A percentile compares a stretch with the other conserved stretches of the same genome.
These are phyloP conservation scores for Urocyon cinereoargenteus DNA, from an alignment of 2,797 vertebrate species.

Conservation along the genomic window DNA sequence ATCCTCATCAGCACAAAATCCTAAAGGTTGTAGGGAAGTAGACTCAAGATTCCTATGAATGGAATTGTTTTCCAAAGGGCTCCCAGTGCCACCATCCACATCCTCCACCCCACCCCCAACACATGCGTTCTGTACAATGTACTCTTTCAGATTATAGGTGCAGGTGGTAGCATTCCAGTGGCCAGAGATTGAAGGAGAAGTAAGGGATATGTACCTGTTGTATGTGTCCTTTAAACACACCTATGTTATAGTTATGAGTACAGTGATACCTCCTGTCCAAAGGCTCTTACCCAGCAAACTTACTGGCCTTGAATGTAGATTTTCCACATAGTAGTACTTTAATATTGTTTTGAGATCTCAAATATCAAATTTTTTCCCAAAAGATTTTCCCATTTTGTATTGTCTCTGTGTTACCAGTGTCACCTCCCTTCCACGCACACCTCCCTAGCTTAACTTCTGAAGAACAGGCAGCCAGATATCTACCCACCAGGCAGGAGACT, in stretches of 20 bases:
- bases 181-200: not conserved
- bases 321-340: not conserved
- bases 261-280: not conserved
- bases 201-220: not conserved
- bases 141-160: not conserved
- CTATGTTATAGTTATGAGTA: not conserved
- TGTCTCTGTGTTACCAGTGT: not conserved
- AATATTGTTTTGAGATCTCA: not conserved
- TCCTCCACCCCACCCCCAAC: too few relatives aligned
- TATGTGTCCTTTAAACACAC: not conserved
- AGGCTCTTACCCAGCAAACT: not conserved
- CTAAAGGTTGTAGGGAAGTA: not conserved
- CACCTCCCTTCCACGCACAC: not conserved
- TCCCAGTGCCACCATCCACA: not conserved
- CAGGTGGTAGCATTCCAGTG: not conserved
- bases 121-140: not conserved
- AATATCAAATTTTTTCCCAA: not conserved
- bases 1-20: not conserved
- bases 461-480: not conserved
- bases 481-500: not conserved
- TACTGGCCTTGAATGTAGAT: not conserved
- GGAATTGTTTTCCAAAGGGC: conserved; percentile 10
- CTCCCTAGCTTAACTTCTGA: not conserved
- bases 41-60: not conserved
- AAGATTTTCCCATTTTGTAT: not conserved